Conservation (phyloP, 1,140 invertebrate genomes). For the Tenebrio molitor region DNA sequence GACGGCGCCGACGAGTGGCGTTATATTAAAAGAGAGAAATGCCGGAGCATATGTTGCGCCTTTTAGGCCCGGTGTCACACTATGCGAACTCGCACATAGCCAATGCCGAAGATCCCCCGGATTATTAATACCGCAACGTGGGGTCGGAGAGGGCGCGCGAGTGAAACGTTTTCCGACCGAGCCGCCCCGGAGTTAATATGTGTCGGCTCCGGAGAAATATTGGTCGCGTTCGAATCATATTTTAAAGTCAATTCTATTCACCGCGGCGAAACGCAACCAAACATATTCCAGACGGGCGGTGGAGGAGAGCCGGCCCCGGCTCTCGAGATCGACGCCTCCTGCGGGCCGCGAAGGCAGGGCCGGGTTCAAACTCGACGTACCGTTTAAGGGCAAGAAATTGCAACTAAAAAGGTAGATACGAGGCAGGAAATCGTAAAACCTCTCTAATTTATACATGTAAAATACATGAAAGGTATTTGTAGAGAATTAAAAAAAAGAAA, state of each 20-base stretch:
- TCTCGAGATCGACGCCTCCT: slow-evolving; percentile 4
- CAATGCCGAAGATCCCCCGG: slow-evolving; percentile 23
- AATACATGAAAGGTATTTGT: too few relatives aligned
- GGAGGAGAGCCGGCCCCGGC: neutral
- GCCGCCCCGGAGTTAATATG: slow-evolving; percentile 59
- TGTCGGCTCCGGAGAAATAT: slow-evolving; percentile 59
- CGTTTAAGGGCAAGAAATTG: slow-evolving; percentile 4
- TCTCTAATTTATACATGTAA: too few relatives aligned
- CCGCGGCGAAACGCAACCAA: slow-evolving; percentile 12
- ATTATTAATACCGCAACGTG: slow-evolving; percentile 58
- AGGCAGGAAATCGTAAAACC: too few relatives aligned
- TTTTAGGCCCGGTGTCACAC: slow-evolving; percentile 14
- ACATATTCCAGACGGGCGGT: slow-evolving; percentile 36
- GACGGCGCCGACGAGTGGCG: slow-evolving; percentile 1
- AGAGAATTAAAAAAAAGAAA: too few relatives aligned
- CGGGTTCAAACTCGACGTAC: neutral
- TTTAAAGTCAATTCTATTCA: slow-evolving; percentile 60
- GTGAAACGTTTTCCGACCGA: slow-evolving; percentile 45
- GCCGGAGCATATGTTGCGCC: slow-evolving; percentile 20
- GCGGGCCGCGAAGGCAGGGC: neutral
- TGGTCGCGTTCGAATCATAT: slow-evolving; percentile 59
- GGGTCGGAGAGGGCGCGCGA: slow-evolving; percentile 30
- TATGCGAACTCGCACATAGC: too few relatives aligned
- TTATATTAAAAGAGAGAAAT: slow-evolving; percentile 27
- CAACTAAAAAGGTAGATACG: too few relatives aligned